These are phyloP conservation scores for Perdita meconis DNA, from an alignment of 2,888 invertebrate genomes.

Conservation along the genomic window DNA sequence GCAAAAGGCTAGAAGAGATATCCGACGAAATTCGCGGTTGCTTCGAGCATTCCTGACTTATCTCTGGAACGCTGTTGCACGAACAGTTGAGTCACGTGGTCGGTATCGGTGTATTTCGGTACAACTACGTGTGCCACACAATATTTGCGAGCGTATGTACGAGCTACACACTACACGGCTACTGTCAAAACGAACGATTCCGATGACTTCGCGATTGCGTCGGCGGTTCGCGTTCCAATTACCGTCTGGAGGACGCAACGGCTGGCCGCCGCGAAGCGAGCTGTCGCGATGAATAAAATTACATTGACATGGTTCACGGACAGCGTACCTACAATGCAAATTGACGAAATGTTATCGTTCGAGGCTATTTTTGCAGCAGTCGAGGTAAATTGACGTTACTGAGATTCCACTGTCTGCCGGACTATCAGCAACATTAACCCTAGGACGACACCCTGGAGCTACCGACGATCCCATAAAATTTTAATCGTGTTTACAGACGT, in stretches of 20 bases:
- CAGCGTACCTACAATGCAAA: background rate
- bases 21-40: constrained; percentile 3
- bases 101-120: constrained; percentile 52
- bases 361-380: background rate
- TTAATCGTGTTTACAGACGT: too few species aligned
- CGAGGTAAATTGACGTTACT: background rate
- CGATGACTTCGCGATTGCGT: constrained; percentile 30
- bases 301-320: constrained; percentile 1
- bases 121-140: constrained; percentile 43
- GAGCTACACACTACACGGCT: background rate
- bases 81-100: constrained; percentile 69
- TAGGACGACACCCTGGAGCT: too few species aligned
- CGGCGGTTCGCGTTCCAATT: constrained; percentile 28
- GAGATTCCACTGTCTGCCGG: constrained; percentile 2
- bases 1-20: background rate
- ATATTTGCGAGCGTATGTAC: constrained; percentile 26
- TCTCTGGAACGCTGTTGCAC: constrained; percentile 66
- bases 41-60: constrained; percentile 60
- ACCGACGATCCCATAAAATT: too few species aligned
- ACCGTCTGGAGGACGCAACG: constrained; percentile 15
- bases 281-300: background rate
- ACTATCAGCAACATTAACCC: too few species aligned
- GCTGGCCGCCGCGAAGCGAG: background rate
- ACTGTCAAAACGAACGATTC: constrained; percentile 31
- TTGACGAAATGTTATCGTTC: background rate